Base-by-base conservation (phyloP, 2,888 invertebrate genomes). In the Altica lythri region DNA sequence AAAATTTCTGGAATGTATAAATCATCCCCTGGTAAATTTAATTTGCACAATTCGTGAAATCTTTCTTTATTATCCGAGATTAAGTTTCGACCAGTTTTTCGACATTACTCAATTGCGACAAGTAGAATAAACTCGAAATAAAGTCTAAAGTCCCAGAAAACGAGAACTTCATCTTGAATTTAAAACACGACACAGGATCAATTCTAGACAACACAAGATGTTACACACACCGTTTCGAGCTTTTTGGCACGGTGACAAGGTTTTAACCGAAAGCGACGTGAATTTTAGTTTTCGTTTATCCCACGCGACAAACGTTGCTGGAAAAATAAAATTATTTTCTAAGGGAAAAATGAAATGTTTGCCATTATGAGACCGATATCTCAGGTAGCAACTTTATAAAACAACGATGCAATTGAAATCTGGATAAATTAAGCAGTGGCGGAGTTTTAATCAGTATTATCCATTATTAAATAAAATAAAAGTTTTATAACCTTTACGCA, bases 351-450 rank as follows among this genome's bases (percentile, higher is more conserved):
- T 6, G 19, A 19, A 18, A n/a, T 12, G 5, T 10, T 19, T n/a
- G 4, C 32, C 46, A 52, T 53, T 55, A 42, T 42, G 19, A 13
- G 37, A 19, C 34, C 40, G 32, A 48, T 46, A 48, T 53, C 42
- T 47, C 55, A 60, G 60, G 60, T 60, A 51, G 49, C 46, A 55
- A 57, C 49, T 57, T 49, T 52, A 60, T 57, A 57, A 55, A 57
- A 40, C 50, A 55, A 50, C 35, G 42, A 43, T 34, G 5, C 34
- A 9, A 13, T 34, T 34, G 16, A 16, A n/a, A 34, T 34, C 6
- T 27, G 37, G 34, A 32, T 45, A 50, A 55, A 34, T 34, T 57
- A 60, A 57, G 50, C 53, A 43, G 43, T 45, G 53, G 53, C 48
- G 37, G 44, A 35, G 45, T 29, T 12, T 10, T 17, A 38, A 18